Conservation (phyloP, 2,113 vertebrate species). For the Sapayoa aenigma region DNA sequence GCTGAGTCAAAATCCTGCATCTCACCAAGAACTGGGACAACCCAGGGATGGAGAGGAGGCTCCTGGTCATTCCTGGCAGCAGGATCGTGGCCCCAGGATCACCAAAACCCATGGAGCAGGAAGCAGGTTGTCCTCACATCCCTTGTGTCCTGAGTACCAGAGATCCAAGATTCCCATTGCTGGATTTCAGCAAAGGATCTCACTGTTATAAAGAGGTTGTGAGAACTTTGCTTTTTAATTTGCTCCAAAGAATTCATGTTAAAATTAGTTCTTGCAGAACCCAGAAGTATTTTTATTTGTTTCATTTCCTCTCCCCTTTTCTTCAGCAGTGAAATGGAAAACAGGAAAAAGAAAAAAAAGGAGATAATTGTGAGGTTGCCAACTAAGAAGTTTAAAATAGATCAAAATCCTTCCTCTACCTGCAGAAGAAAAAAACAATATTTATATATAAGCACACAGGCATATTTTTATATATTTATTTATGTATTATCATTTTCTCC, state of each 20-base stretch:
- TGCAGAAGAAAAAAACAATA: background rate
- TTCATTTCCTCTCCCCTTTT: background rate
- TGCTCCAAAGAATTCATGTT: background rate
- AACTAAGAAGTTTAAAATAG: conserved; percentile 32
- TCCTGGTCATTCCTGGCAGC: background rate
- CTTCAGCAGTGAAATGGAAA: background rate
- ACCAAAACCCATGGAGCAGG: background rate
- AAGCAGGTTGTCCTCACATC: background rate
- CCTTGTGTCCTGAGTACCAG: background rate
- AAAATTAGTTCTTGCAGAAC: background rate
- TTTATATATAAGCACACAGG: background rate
- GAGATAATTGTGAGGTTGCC: conserved; percentile 11
- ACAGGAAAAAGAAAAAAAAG: background rate
- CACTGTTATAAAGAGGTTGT: background rate
- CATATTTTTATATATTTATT: background rate
- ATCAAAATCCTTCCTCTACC: conserved; percentile 16
- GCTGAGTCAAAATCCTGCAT: background rate
- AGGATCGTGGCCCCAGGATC: background rate
- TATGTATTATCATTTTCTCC: background rate
- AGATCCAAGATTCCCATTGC: background rate
- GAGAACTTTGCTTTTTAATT: background rate
- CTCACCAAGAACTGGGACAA: background rate
- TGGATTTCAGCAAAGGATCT: background rate
- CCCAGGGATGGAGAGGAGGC: background rate
- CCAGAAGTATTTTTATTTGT: background rate